Evolutionary conservation across 1,140 invertebrate genomes (phyloP).

Genomic region (Macrosteles quadrilineatus): DNA sequence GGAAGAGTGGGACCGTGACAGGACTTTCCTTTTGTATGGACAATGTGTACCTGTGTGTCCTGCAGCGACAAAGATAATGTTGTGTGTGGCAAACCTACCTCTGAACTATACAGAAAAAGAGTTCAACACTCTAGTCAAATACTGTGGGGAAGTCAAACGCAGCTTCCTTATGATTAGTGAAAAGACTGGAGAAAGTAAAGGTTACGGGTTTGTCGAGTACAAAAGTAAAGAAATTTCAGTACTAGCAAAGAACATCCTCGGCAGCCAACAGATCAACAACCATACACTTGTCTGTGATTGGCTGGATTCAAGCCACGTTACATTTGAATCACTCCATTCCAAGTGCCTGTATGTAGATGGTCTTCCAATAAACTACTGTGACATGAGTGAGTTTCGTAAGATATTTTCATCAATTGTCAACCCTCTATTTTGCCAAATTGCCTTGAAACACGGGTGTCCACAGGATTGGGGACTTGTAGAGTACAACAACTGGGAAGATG

Average conservation of each 20-base stretch:
- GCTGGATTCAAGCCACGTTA: too few relatives aligned
- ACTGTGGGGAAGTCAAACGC: too few relatives aligned
- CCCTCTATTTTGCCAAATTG: slow-evolving; percentile 63
- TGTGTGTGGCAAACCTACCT: too few relatives aligned
- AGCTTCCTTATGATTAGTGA: slow-evolving; percentile 59
- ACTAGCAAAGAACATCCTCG: slow-evolving; percentile 54
- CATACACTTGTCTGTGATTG: too few relatives aligned
- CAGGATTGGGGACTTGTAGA: too few relatives aligned
- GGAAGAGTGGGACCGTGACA: too few relatives aligned
- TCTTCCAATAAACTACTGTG: slow-evolving; percentile 57
- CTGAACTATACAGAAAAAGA: too few relatives aligned
- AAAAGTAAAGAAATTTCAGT: too few relatives aligned
- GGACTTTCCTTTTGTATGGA: slow-evolving; percentile 48
- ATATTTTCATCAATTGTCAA: slow-evolving; percentile 56
- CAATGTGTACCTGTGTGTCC: slow-evolving; percentile 52
- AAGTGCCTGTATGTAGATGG: slow-evolving; percentile 58
- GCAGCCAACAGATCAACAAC: slow-evolving; percentile 52
- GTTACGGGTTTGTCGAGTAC: slow-evolving; percentile 63
- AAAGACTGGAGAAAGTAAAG: slow-evolving; percentile 58
- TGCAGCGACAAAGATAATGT: slow-evolving; percentile 55
- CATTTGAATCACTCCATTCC: too few relatives aligned
- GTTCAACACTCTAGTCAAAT: slow-evolving; percentile 52
- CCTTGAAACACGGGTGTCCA: slow-evolving; percentile 58
- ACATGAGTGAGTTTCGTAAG: slow-evolving; percentile 57
- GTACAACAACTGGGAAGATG: slow-evolving; percentile 53